These are phyloP conservation scores for Andricus grossulariae DNA, from an alignment of 1,140 invertebrate species.

Conservation along the genomic window DNA sequence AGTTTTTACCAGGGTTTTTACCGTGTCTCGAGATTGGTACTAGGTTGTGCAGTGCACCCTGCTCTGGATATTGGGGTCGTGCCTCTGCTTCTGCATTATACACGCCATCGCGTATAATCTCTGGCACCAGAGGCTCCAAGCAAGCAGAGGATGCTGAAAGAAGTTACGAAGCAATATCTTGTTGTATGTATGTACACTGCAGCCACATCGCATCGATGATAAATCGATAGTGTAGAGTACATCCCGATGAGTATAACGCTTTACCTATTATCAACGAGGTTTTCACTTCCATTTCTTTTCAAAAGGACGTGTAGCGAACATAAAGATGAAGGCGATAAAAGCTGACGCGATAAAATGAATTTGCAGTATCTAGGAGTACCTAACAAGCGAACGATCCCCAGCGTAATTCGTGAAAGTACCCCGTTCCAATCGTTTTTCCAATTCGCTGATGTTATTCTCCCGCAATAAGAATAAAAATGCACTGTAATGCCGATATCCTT, in stretches of 20 bases:
- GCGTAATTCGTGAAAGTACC: not conserved
- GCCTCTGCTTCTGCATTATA: not conserved
- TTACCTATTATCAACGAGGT: conserved; percentile 13
- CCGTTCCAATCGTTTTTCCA: no score
- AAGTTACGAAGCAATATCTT: conserved; percentile 28
- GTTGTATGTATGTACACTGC: no score
- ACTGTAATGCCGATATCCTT: no score
- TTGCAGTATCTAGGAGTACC: not conserved
- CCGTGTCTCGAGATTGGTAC: conserved; percentile 49
- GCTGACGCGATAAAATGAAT: conserved; percentile 5
- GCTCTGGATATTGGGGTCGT: conserved; percentile 13
- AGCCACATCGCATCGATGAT: conserved; percentile 10
- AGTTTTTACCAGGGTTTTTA: conserved; percentile 62
- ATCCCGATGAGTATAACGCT: not conserved
- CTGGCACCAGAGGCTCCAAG: not conserved
- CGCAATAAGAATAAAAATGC: no score
- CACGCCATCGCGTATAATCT: not conserved
- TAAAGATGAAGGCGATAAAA: conserved; percentile 16
- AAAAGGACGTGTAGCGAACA: conserved; percentile 1
- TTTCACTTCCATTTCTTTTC: conserved; percentile 19
- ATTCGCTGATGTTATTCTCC: no score
- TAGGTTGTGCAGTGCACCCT: conserved; percentile 1
- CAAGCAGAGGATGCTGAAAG: conserved; percentile 2
- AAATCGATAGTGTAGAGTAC: conserved; percentile 13
- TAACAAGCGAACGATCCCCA: not conserved